A percentile compares a stretch with the other conserved stretches of the same genome.
These are phyloP conservation scores for Notospermus geniculatus DNA, from an alignment of 1,140 invertebrate genomes.

Conservation along the genomic window DNA sequence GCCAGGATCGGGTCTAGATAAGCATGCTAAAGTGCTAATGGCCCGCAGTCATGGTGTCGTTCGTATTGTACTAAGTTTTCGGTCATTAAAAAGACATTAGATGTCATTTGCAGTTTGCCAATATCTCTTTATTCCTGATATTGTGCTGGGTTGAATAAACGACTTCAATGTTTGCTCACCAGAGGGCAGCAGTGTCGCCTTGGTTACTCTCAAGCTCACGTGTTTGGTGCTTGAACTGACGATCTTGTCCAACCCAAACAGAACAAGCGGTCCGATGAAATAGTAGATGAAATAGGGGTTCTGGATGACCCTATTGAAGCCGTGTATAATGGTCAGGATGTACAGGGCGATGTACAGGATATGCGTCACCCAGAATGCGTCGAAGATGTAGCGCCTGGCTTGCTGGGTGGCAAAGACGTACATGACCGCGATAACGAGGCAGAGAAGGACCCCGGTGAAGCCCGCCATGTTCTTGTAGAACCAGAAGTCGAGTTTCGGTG, in stretches of 20 bases:
- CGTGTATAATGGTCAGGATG: conserved; percentile 86
- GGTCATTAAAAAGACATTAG: too few relatives aligned
- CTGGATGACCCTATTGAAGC: conserved; percentile 82
- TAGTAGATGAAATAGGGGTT: conserved; percentile 89
- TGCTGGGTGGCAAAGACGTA: conserved; percentile 96
- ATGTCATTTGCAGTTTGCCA: too few relatives aligned
- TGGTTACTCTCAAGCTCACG: conserved; percentile 88
- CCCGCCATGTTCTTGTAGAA: conserved; percentile 92
- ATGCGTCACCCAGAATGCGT: conserved; percentile 90
- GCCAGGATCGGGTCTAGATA: too few relatives aligned
- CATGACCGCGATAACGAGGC: conserved; percentile 91
- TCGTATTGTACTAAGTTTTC: too few relatives aligned
- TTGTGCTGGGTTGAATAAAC: too few relatives aligned
- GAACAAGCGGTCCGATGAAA: conserved; percentile 87
- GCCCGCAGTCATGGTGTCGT: too few relatives aligned
- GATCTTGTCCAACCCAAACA: conserved; percentile 89
- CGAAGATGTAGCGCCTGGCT: conserved; percentile 76
- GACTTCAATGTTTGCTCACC: conserved; percentile 55
- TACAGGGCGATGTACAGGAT: conserved; percentile 89
- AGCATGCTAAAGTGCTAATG: too few relatives aligned
- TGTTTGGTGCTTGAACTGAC: conserved; percentile 68
- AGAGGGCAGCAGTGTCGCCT: conserved; percentile 93
- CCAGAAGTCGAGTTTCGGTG: conserved; percentile 90
- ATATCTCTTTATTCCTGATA: too few relatives aligned
- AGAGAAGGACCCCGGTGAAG: conserved; percentile 89